Conservation (phyloP, 2,113 vertebrate genomes). For the Stegastes partitus region DNA sequence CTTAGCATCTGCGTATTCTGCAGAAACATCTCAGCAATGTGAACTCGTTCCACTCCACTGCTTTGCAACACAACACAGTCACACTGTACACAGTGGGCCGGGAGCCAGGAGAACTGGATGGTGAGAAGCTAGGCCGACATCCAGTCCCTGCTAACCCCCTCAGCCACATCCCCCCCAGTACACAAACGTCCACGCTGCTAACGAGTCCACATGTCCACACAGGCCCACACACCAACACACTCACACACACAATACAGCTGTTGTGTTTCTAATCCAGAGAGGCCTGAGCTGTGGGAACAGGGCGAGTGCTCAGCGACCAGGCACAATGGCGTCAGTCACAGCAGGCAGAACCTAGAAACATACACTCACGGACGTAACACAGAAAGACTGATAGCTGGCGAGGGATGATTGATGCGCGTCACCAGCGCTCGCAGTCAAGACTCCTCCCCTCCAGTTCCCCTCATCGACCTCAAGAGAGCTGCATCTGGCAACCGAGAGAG, state of each 20-base stretch:
- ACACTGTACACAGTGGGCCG: constrained; percentile 64
- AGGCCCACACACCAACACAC: constrained; percentile 51
- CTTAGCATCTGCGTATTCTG: constrained; percentile 36
- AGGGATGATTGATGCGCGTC: constrained; percentile 43
- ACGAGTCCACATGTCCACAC: constrained; percentile 56
- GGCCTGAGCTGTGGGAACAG: constrained; percentile 77
- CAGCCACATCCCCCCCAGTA: constrained; percentile 28
- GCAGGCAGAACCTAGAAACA: constrained; percentile 53
- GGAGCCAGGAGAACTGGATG: constrained; percentile 57
- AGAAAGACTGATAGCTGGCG: constrained; percentile 38
- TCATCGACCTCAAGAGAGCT: constrained; percentile 24
- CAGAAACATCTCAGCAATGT: constrained; percentile 62
- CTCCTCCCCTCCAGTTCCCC: constrained; percentile 20
- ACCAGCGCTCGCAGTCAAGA: not conserved
- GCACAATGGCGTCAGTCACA: constrained; percentile 85
- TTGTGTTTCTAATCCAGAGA: constrained; percentile 82
- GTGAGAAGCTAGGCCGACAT: constrained; percentile 63
- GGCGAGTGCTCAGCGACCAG: constrained; percentile 60
- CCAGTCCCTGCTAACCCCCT: constrained; percentile 54
- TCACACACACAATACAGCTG: constrained; percentile 83
- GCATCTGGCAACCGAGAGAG: constrained; percentile 36
- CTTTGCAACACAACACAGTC: constrained; percentile 61
- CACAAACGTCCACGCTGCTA: constrained; percentile 55
- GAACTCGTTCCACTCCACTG: constrained; percentile 60
- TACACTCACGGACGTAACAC: not conserved